Evolutionary conservation across 2,113 vertebrate genomes (phyloP), one percentile per base, ranked within the genome.

Genomic region (Saimiri boliviensis): DNA sequence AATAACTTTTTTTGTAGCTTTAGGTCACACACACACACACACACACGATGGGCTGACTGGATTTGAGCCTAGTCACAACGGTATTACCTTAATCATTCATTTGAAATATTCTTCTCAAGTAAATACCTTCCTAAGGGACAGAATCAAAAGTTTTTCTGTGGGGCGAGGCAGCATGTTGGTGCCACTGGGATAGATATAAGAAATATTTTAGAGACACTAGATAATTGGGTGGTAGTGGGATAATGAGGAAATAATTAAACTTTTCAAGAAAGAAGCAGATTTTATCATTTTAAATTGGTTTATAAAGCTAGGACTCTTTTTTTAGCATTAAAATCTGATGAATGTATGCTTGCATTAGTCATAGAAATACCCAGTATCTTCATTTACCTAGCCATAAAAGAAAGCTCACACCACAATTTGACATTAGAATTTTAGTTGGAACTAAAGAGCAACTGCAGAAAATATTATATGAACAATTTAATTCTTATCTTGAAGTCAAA

Each of bases 211-310:
- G 30, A 80, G 35, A 94, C 60, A 73, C 27, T 66, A 54, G 49
- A 1, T 25, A 60, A 49, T 45, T 85, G 5, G 1, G 8, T 76
- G 17, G 45, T 8, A 27, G 11, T 2, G 2, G 5, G 9, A 47
- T 9, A 77, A 6, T 19, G 11, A 90, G 9, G 17, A 95, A 95
- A 54, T 23, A 56, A 80, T 27, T 74, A 56, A 82, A 60, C 6
- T 84, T 85, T 85, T 5, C 12, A 85, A 86, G 74, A 73, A 95
- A 95, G 37, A 11, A 30, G 1, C 73, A 37, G 6, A 63, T 86
- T 76, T 84, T 94, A 86, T 60, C 20, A 83, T 93, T 81, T 97
- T 76, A 84, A 93, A 85, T 45, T 93, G 63, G 27, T 73, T 89
- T 82, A 93, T 79, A 27, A 82, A 81, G 63, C 54, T 47, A 58